Conservation (phyloP, 2,888 invertebrate species). For the Ethmia dodecea region DNA sequence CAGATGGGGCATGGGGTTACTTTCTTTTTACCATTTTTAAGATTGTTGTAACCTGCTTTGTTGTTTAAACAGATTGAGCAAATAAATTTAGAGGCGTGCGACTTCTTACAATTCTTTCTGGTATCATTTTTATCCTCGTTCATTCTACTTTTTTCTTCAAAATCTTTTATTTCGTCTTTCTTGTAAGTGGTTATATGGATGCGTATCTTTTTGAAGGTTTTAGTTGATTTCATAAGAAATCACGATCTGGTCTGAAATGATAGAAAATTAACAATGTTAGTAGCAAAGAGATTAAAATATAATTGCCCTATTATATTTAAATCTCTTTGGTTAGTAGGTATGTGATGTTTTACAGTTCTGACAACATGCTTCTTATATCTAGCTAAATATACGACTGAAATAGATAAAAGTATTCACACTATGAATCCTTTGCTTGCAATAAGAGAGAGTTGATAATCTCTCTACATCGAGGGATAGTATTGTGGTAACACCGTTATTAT, state of each 20-base stretch:
- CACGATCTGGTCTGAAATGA: neutral
- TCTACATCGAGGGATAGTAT: no score
- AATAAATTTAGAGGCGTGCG: conserved; percentile 26
- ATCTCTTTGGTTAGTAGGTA: no score
- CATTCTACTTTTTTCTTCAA: conserved; percentile 18
- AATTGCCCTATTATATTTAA: no score
- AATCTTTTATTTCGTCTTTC: conserved; percentile 7
- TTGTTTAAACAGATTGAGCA: conserved; percentile 52
- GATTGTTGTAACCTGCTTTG: conserved; percentile 17
- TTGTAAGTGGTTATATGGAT: conserved; percentile 49
- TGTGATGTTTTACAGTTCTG: no score
- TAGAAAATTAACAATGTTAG: neutral
- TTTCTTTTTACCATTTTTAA: conserved; percentile 22
- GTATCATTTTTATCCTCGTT: conserved; percentile 15
- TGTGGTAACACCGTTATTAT: no score
- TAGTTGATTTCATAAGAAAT: conserved; percentile 42
- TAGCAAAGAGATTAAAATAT: no score
- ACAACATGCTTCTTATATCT: no score
- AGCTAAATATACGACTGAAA: no score
- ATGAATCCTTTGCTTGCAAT: no score
- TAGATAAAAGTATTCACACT: no score
- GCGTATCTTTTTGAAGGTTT: conserved; percentile 31
- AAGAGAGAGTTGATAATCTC: no score
- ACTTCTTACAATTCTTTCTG: neutral
- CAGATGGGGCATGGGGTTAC: conserved; percentile 38